Conservation (phyloP, 2,888 invertebrate genomes). For the Himalopsyche anomala region DNA sequence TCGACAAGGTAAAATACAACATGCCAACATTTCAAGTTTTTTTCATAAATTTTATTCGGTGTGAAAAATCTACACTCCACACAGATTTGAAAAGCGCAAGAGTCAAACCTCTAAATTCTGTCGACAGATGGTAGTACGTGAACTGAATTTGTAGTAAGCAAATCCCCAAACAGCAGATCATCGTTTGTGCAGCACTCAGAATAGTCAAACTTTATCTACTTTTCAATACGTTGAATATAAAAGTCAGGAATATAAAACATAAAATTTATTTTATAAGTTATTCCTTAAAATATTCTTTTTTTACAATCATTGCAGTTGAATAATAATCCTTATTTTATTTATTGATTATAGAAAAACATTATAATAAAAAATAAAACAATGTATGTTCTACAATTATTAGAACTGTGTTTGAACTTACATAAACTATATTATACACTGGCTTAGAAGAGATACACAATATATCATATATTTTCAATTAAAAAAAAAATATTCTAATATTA, state of each 20-base stretch:
- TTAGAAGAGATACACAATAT: too few relatives aligned
- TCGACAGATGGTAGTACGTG: slow-evolving; percentile 59
- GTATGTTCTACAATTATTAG: too few relatives aligned
- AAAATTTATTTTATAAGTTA: not conserved
- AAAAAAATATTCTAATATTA: too few relatives aligned
- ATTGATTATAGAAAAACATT: too few relatives aligned
- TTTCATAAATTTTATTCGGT: too few relatives aligned
- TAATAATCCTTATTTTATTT: not conserved
- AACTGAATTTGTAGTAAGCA: slow-evolving; percentile 52
- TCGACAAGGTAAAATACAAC: too few relatives aligned
- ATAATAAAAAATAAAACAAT: too few relatives aligned
- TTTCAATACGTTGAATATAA: slow-evolving; percentile 36
- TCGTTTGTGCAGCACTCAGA: slow-evolving; percentile 16
- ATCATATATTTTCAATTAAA: too few relatives aligned
- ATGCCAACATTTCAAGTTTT: too few relatives aligned
- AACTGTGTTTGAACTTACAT: too few relatives aligned
- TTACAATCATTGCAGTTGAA: not conserved
- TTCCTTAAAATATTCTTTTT: not conserved
- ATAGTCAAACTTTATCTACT: slow-evolving; percentile 36
- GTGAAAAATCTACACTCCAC: too few relatives aligned
- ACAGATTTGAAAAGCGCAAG: slow-evolving; percentile 20
- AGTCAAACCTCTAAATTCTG: slow-evolving; percentile 48
- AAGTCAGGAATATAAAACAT: not conserved
- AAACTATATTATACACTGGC: too few relatives aligned
- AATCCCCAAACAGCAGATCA: slow-evolving; percentile 45